Evolutionary conservation across 2,113 vertebrate genomes (phyloP), one percentile per base, ranked within the genome.

Genomic region (Sclerurus mexicanus): DNA sequence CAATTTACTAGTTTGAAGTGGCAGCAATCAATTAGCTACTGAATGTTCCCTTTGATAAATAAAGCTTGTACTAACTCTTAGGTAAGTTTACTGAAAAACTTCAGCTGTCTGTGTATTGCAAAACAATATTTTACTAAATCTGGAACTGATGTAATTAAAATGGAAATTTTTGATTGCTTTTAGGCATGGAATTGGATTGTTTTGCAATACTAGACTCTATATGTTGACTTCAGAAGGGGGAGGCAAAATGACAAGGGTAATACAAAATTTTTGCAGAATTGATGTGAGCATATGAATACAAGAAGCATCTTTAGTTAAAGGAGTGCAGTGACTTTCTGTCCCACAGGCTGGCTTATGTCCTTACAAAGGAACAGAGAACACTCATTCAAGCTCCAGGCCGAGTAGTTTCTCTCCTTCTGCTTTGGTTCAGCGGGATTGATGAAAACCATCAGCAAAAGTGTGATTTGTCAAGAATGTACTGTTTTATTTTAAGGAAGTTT

Each of bases 251-350:
- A 20, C 82, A 59, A 77, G 82, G 52, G 74, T 96, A 81, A 40
- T 91, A 42, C 2, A 91, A 79, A 94, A 33, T 83, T 63, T 79
- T 74, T 80, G 31, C 42, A 68, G 46, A 89, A 82, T 66, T 94
- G 49, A 55, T 91, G 68, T 93, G 53, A 77, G 21, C 73, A 10
- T 77, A 71, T 92, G n/a, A 94, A 64, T 90, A 85, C 37, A 90
- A 85, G 40, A 85, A 95, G 28, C 18, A 91, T 94, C n/a, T 97
- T 96, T 97, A 97, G 90, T 97, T 95, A 87, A 90, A 95, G 75
- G 37, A 95, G 80, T 93, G 95, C 98, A 97, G 98, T 98, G 96
- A 97, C 98, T 98, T 97, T 98, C 72, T 97, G 88, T 98, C 97
- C 98, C 97, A 97, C 95, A 90, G 79, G 93, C 27, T 97, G 94